Base-by-base conservation (phyloP, 2,797 vertebrate species). In the Loris lydekkerianus region DNA sequence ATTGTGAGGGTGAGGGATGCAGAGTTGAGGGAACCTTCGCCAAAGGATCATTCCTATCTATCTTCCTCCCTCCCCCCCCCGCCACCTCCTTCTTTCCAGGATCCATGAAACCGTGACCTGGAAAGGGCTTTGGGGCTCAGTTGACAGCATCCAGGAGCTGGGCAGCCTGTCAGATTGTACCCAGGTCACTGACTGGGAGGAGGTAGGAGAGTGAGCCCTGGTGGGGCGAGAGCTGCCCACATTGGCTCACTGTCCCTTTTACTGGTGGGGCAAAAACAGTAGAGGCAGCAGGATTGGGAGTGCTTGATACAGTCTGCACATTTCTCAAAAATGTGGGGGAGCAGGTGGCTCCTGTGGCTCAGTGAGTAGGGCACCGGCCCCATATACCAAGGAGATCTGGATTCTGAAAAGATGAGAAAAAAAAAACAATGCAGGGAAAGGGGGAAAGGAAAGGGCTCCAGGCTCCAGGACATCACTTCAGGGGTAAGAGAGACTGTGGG, bases 191-290 rank as follows among this genome's bases (percentile, higher is more conserved):
- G 3, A 2, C 15, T 37, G 9, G 1, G 31, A 70, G 82, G 43
- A 0, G n/a, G 20, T 2, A 0, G 29, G 20, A 77, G 15, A 37
- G 17, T 5, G 18, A 17, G n/a, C 21, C 23, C 4, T 46, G 2
- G 2, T 3, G 27, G 29, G 1, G 1, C 34, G 5, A 10, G n/a
- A 31, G 10, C 69, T 14, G 1, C 0, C 10, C 27, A 29, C 21
- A 7, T 1, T 0, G 0, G 14, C 80, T 60, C 15, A 2, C 23
- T 65, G 43, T 46, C 43, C 93, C 75, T 43, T 21, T 10, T 17
- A 46, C 14, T 31, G 20, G 25, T 43, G 10, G 1, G 7, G 49
- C 0, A 5, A 18, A 37, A 34, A 27, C 46, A 46, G 60, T 21
- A 5, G 31, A 53, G 29, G 31, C 43, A 15, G 25, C 49, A 40